phyloP scores from a whole-genome alignment of 2,797 vertebrate genomes.

The Centroberyx gerrardi region DNA sequence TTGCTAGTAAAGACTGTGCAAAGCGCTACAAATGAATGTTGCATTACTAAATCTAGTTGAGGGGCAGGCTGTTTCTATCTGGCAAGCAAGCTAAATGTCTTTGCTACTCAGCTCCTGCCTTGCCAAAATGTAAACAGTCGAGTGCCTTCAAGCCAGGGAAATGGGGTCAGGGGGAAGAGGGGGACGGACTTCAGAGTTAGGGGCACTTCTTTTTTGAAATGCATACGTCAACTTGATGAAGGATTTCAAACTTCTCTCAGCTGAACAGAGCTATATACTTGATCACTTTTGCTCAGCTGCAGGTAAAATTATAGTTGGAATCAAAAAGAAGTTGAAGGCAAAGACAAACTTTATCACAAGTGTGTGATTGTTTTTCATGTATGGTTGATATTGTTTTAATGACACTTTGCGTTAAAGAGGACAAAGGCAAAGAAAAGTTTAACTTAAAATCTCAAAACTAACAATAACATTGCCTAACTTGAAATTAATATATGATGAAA shows the following conservation, averaged over 20 bases:
- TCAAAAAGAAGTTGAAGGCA: too few species aligned
- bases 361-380: too few species aligned
- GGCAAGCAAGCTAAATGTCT: background rate
- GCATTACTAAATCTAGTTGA: too few species aligned
- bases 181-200: background rate
- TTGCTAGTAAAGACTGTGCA: too few species aligned
- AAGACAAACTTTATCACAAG: background rate
- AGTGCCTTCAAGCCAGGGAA: background rate
- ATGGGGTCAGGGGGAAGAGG: constrained; percentile 6
- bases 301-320: background rate
- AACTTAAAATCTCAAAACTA: too few species aligned
- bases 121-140: constrained; percentile 14
- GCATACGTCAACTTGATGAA: background rate
- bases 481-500: background rate
- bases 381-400: background rate
- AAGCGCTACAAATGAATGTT: too few species aligned
- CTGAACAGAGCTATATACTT: background rate
- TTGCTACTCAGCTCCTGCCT: constrained; percentile 19
- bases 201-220: background rate
- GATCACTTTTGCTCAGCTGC: background rate
- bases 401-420: background rate
- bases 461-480: background rate
- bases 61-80: too few species aligned
- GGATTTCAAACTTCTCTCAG: background rate
- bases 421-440: background rate